Percentiles rank a stretch among this genome's conserved stretches.
Conservation (phyloP, 2,797 vertebrate species). For the Lagodon rhomboides region DNA sequence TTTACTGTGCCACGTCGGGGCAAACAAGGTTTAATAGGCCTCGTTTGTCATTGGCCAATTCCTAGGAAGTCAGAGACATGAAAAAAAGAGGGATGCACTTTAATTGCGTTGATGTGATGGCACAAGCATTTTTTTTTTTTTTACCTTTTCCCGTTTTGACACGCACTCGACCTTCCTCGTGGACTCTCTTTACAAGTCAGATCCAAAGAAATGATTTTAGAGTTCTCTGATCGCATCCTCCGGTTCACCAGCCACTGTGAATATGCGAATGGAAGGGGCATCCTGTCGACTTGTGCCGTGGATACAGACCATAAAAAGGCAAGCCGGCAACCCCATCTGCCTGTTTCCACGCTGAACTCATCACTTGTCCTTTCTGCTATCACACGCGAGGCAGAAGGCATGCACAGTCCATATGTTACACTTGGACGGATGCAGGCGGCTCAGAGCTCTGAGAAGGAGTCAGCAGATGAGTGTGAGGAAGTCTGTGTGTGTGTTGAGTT, state of each 20-base stretch:
- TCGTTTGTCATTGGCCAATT: conserved; percentile 72
- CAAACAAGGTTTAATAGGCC: conserved; percentile 78
- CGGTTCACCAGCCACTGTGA: conserved; percentile 29
- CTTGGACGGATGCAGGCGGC: conserved; percentile 36
- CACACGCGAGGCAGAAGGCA: conserved; percentile 50
- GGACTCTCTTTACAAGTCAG: not conserved
- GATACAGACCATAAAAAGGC: conserved; percentile 64
- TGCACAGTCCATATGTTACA: conserved; percentile 66
- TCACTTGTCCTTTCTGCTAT: conserved; percentile 64
- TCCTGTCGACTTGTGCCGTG: conserved; percentile 54
- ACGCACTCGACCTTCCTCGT: conserved; percentile 9
- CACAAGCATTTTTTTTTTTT: conserved; percentile 5
- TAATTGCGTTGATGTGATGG: conserved; percentile 45
- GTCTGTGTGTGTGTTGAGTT: conserved; percentile 29
- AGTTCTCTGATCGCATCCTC: conserved; percentile 12
- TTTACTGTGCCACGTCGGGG: conserved; percentile 64
- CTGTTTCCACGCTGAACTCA: conserved; percentile 53
- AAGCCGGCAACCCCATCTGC: conserved; percentile 72
- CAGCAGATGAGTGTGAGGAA: conserved; percentile 33
- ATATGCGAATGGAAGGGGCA: conserved; percentile 21
- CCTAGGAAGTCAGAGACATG: conserved; percentile 38
- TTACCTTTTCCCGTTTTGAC: conserved; percentile 16
- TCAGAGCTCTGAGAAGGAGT: conserved; percentile 35
- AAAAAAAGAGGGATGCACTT: conserved; percentile 34
- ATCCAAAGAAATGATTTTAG: conserved; percentile 22